These are phyloP conservation scores for Sarcophaga carnaria DNA, from an alignment of 2,888 invertebrate genomes.

Conservation along the genomic window DNA sequence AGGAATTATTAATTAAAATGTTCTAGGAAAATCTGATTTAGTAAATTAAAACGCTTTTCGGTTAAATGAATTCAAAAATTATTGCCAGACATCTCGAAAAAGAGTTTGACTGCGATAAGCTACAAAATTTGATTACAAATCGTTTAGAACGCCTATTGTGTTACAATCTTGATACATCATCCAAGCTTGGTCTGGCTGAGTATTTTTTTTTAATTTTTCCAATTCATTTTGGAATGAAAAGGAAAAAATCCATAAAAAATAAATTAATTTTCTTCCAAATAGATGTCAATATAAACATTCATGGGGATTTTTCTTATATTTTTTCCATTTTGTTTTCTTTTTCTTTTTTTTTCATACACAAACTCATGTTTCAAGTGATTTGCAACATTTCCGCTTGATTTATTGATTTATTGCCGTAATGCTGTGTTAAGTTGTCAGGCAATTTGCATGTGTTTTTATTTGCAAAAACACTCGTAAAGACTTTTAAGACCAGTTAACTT, in stretches of 20 bases:
- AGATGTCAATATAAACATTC: constrained; percentile 8
- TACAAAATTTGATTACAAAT: no score
- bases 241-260: background rate
- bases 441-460: constrained; percentile 44
- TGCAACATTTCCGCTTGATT: constrained; percentile 57
- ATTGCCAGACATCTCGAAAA: no score
- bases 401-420: constrained; percentile 52
- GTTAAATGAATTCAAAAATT: no score
- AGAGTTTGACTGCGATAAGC: no score
- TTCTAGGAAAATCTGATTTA: no score
- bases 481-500: no score
- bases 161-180: constrained; percentile 63
- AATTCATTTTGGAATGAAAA: background rate
- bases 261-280: background rate
- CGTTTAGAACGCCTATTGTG: no score
- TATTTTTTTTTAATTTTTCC: constrained; percentile 1
- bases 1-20: no score
- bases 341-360: background rate
- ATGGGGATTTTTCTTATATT: constrained; percentile 52
- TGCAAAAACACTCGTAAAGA: background rate
- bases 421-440: constrained; percentile 59
- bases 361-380: constrained; percentile 26
- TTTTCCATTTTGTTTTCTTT: no score
- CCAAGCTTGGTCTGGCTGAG: no score
- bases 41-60: no score